Percentiles rank a stretch among this genome's conserved stretches.
Evolutionary conservation across 1,140 invertebrate species (phyloP).

Genomic region (Temnothorax longispinosus): DNA sequence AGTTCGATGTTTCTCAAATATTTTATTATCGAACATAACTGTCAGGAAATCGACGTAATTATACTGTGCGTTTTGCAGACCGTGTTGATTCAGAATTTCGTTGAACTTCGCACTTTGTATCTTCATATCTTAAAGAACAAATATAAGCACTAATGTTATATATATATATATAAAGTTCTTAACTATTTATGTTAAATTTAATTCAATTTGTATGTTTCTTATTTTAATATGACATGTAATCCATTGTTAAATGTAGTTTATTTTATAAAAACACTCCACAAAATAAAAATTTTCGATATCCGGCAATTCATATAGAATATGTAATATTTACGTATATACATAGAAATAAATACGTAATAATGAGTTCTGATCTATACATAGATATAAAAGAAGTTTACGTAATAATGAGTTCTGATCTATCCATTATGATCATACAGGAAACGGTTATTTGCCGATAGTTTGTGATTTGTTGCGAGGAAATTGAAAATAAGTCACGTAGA

Average conservation of each 20-base stretch:
- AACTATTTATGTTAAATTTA: too few relatives aligned
- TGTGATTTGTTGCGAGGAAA: neutral
- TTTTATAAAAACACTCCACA: neutral
- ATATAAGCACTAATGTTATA: neutral
- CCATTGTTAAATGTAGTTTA: neutral
- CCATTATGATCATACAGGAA: neutral
- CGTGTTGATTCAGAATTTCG: neutral
- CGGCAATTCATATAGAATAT: neutral
- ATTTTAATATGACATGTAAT: neutral
- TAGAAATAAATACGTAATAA: constrained; percentile 12
- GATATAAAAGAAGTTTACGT: constrained; percentile 1
- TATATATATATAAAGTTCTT: neutral
- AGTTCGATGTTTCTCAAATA: neutral
- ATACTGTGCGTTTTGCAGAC: neutral
- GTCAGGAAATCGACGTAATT: neutral
- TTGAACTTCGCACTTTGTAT: constrained; percentile 8
- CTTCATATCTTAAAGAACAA: neutral
- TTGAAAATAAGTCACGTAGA: neutral
- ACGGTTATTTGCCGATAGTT: neutral
- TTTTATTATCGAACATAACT: neutral
- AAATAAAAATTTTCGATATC: neutral
- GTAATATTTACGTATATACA: neutral
- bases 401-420: neutral
- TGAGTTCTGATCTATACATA: neutral
- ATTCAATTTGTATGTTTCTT: too few relatives aligned